Evolutionary conservation across 2,113 vertebrate species (phyloP).

Genomic region (Crypturellus undulatus): DNA sequence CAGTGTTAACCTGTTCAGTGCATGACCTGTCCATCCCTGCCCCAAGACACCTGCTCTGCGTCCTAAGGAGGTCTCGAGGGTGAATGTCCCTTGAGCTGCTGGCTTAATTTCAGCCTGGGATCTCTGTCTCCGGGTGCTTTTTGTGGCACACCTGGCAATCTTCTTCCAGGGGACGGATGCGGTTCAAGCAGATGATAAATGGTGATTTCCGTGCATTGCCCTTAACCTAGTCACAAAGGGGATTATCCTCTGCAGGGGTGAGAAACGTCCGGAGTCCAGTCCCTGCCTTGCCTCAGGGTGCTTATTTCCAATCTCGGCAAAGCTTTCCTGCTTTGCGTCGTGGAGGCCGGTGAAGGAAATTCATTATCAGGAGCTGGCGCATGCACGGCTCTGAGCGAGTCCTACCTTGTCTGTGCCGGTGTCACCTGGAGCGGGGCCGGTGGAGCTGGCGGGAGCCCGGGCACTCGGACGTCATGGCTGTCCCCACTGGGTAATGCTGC

Average conservation of each 20-base stretch:
- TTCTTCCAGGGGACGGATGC: not conserved
- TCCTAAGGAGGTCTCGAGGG: not conserved
- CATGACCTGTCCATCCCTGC: fast-evolving
- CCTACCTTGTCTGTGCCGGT: not conserved
- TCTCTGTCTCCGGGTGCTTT: not conserved
- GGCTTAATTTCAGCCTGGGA: not conserved
- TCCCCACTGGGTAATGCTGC: not conserved
- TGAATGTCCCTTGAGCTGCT: fast-evolving
- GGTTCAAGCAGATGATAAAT: slow-evolving; percentile 16
- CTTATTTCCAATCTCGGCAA: slow-evolving; percentile 13
- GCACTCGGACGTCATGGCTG: not conserved
- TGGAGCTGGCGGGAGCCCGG: not conserved
- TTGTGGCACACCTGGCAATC: not conserved
- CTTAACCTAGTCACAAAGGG: slow-evolving; percentile 31
- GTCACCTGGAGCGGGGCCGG: not conserved
- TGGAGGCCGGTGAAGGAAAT: not conserved
- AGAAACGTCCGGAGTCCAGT: not conserved
- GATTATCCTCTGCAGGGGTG: slow-evolving; percentile 21
- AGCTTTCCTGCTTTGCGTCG: not conserved
- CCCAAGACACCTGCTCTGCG: not conserved
- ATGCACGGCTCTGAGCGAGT: not conserved
- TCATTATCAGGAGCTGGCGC: not conserved
- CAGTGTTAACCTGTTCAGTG: not conserved
- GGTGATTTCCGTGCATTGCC: not conserved
- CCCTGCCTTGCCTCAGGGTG: slow-evolving; percentile 31